Evolutionary conservation across 2,888 invertebrate genomes (phyloP).

Genomic region (Silvanus unidentatus): DNA sequence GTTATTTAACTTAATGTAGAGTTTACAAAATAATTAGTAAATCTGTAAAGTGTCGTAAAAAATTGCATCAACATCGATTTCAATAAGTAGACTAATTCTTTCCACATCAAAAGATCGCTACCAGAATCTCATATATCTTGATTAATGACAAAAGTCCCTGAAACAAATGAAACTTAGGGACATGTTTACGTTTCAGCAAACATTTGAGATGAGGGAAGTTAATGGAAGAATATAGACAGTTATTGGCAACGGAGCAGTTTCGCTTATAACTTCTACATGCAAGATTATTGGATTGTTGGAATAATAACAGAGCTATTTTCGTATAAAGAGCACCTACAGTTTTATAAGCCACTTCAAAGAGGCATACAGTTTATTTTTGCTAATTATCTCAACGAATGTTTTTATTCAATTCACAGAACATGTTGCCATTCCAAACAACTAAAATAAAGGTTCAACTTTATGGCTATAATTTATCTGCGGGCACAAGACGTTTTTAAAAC

Average conservation of each 20-base stretch:
- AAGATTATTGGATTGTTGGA: slow-evolving; percentile 19
- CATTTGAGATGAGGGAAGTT: slow-evolving; percentile 27
- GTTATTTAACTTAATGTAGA: slow-evolving; percentile 7
- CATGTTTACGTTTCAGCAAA: slow-evolving; percentile 30
- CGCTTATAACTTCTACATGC: slow-evolving; percentile 12
- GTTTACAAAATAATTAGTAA: slow-evolving; percentile 10
- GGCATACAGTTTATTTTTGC: not conserved
- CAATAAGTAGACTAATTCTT: slow-evolving; percentile 17
- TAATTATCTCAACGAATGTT: not conserved
- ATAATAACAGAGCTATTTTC: slow-evolving; percentile 17
- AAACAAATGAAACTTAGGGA: slow-evolving; percentile 30
- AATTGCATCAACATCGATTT: slow-evolving; percentile 14
- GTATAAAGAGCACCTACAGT: slow-evolving; percentile 8
- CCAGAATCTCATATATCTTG: slow-evolving; percentile 28
- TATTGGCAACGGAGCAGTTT: slow-evolving; percentile 23
- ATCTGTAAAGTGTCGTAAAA: slow-evolving; percentile 2
- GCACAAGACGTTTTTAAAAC: no score
- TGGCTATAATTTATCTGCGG: no score
- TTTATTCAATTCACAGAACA: not conserved
- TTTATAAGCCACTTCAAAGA: slow-evolving; percentile 13
- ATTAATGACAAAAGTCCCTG: slow-evolving; percentile 28
- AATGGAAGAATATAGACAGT: slow-evolving; percentile 22
- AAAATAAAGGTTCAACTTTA: no score
- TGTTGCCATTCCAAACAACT: no score
- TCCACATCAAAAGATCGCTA: slow-evolving; percentile 16